A percentile compares a stretch with the other conserved stretches of the same genome.
Evolutionary conservation across 2,888 invertebrate genomes (phyloP).

Genomic region (Aspidiotus destructor): DNA sequence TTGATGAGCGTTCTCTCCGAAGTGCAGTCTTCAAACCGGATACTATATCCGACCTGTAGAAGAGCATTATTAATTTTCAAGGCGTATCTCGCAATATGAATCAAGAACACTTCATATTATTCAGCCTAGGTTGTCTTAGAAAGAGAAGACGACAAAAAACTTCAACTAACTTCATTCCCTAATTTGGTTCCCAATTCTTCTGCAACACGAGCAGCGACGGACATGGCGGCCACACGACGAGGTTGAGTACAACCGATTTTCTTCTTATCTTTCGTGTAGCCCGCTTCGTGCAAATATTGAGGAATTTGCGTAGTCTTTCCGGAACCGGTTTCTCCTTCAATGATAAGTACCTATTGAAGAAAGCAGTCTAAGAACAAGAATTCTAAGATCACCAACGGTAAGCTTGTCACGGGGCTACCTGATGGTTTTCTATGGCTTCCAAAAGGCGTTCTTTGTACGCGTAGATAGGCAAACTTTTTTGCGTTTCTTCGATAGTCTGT

Average conservation of each 20-base stretch:
- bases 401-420: constrained; percentile 44
- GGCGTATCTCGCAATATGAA: too few relatives aligned
- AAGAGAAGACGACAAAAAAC: constrained; percentile 39
- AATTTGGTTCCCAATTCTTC: constrained; percentile 95
- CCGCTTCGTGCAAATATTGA: constrained; percentile 92
- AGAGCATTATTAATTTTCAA: neutral
- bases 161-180: constrained; percentile 82
- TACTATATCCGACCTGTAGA: constrained; percentile 56
- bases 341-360: constrained; percentile 62
- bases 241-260: constrained; percentile 97
- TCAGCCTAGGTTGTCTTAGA: too few relatives aligned
- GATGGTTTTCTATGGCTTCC: constrained; percentile 79
- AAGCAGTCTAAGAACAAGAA: constrained; percentile 1
- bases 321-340: constrained; percentile 97
- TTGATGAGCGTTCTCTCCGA: constrained; percentile 93
- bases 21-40: constrained; percentile 98
- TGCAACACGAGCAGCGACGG: constrained; percentile 95
- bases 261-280: constrained; percentile 70
- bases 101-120: too few relatives aligned
- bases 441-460: constrained; percentile 83
- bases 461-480: constrained; percentile 84
- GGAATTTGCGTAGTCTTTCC: constrained; percentile 99
- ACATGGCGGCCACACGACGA: constrained; percentile 96
- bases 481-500: constrained; percentile 79
- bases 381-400: neutral